Evolutionary conservation across 2,797 vertebrate species (phyloP), one percentile per base, ranked within the genome.

Genomic region (Apogon hyalosoma): DNA sequence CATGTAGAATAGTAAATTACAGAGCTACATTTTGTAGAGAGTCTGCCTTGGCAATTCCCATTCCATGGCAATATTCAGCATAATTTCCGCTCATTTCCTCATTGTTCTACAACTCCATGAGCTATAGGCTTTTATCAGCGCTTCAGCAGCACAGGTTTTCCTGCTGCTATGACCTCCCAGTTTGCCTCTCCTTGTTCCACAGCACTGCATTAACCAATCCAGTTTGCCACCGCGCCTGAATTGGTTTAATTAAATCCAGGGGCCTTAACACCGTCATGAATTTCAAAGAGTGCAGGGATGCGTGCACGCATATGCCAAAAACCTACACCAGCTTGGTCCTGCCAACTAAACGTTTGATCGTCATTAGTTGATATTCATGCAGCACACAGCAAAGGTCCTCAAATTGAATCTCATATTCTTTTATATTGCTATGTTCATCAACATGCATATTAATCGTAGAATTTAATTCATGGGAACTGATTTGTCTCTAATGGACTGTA

Each of bases 221-320:
- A 54, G 76, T 75, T 88, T 87, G 73, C 79, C 75, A 86, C 72
- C 54, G 56, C 48, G 71, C 84, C 87, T 89, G 82, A 81, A 88
- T 84, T 85, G 86, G 77, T 91, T 90, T 91, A 91, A 92, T 93
- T 93, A 91, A 89, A 91, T 89, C 83, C 74, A 87, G 87, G 73
- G 84, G 79, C 87, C 82, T 88, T 83, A 87, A 90, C 85, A 74
- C 79, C 6, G 58, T 85, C 75, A 85, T 90, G 87, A 83, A 92
- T 91, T 92, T 91, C 89, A 91, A 91, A 91, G 82, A 77, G 79
- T 36, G 65, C 72, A 67, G 63, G 70, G 76, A 81, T 78, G 79
- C 72, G 55, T 85, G 73, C n/a, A 71, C 47, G 58, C 77, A 79
- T 64, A 78, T 63, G 75, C 66, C 73, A 67, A 80, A 77, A 83